Conservation (phyloP, 2,888 invertebrate genomes). For the Lithophane leautieri region DNA sequence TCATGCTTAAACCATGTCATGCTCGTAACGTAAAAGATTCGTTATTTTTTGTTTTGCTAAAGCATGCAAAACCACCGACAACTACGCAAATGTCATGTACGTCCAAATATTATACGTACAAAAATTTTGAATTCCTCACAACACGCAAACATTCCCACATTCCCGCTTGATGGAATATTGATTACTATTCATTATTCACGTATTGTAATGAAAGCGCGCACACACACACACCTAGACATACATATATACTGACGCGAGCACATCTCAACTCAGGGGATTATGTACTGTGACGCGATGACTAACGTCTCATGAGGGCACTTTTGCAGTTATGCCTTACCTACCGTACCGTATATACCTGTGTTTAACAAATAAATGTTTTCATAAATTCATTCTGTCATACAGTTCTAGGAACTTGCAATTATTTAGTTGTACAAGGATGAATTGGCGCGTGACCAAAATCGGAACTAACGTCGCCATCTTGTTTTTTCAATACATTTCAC, state of each 20-base stretch:
- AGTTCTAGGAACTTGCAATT: neutral
- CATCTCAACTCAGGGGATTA: conserved; percentile 21
- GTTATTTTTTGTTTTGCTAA: neutral
- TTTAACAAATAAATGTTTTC: neutral
- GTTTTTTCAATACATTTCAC: neutral
- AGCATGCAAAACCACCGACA: neutral
- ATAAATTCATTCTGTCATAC: neutral
- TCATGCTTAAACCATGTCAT: neutral
- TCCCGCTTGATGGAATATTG: conserved; percentile 15
- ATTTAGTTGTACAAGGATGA: neutral
- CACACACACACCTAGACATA: neutral
- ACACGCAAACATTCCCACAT: conserved; percentile 10
- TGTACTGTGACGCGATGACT: conserved; percentile 24
- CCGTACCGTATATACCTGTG: neutral
- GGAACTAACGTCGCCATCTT: neutral
- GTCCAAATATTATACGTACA: neutral
- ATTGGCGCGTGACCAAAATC: neutral
- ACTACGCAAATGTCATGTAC: neutral
- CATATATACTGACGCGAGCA: neutral
- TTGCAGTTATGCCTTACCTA: neutral
- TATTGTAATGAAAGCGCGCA: conserved; percentile 45
- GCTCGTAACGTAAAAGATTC: neutral
- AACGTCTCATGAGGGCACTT: conserved; percentile 15
- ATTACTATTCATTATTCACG: conserved; percentile 63
- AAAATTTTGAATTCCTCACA: neutral